These are phyloP conservation scores for Melanotaenia boesemani DNA, from an alignment of 2,797 vertebrate species.

Conservation along the genomic window DNA sequence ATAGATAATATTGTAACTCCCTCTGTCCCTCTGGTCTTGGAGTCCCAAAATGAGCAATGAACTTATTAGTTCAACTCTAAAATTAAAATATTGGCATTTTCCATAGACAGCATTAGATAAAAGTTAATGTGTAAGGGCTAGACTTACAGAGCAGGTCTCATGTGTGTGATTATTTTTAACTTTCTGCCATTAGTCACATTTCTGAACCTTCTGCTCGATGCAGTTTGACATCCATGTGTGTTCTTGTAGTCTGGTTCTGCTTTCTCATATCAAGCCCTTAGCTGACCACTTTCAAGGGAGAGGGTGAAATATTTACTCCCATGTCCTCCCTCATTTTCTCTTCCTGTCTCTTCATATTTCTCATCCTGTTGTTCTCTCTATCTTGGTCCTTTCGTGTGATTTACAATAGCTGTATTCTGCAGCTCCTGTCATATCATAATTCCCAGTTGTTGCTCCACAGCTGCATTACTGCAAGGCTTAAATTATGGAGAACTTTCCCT, in stretches of 20 bases:
- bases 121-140: background rate
- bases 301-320: constrained; percentile 3
- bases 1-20: too few relatives aligned
- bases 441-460: constrained; percentile 54
- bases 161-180: background rate
- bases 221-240: constrained; percentile 14
- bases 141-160: background rate
- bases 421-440: constrained; percentile 46
- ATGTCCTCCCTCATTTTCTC: background rate
- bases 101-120: background rate
- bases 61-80: too few relatives aligned
- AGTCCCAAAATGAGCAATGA: too few relatives aligned
- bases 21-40: too few relatives aligned
- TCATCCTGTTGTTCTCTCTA: constrained; percentile 24
- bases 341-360: constrained; percentile 22
- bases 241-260: constrained; percentile 27
- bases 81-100: too few relatives aligned
- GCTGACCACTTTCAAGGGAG: background rate
- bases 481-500: constrained; percentile 64
- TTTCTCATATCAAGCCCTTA: constrained; percentile 16
- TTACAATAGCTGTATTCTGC: constrained; percentile 48
- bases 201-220: constrained; percentile 19
- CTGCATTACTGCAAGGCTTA: constrained; percentile 63
- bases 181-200: constrained; percentile 5
- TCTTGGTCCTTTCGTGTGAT: constrained; percentile 21